Evolutionary conservation across 2,797 vertebrate species (phyloP), one percentile per base, ranked within the genome.

Genomic region (Hippopotamyrus pictus): DNA sequence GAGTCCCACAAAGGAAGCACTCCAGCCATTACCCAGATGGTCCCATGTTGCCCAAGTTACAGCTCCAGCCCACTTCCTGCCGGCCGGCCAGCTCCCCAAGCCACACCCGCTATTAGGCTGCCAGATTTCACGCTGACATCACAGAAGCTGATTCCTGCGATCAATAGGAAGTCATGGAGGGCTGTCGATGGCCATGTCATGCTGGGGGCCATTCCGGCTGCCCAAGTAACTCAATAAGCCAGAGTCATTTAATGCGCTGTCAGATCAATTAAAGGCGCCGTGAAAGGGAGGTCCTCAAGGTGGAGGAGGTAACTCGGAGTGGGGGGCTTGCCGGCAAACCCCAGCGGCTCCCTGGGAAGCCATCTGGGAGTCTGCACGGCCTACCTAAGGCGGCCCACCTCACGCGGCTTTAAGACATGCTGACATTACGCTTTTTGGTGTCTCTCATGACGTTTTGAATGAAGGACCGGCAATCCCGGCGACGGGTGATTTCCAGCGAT

Each of bases 21-120:
- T 89, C 53, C 76, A 89, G 73, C 29, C 88, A 57, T 29, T 12
- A 85, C 57, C 57, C 79, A 89, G 76, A 89, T 88, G 88, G 65
- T 79, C 65, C 62, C 11, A 44, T 48, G 41, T 37, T 14, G 17
- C 19, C 86, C 9, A 88, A 57, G 83, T 88, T 79, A 82, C 65
- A 79, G 69, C 29, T 88, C 46, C 73, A 54, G 33, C 25, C 25
- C 73, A 14, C 14, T 12, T 88, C 69, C 73, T 82, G 50, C 69
- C 69, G 33, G 19, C n/a, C 17, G 1, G 41, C 19, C 7, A 1
- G 50, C 65, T 65, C 51, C 41, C 79, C 86, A 54, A 82, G 41
- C 86, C 90, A 82, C 57, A 50, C 86, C 86, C 54, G 0, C 54
- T 65, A 17, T 62, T 62, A 44, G 17, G 14, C 5, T 62, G 17